Percentiles rank a stretch among this genome's conserved stretches.
Conservation (phyloP, 2,113 vertebrate species). For the Entosphenus tridentatus region DNA sequence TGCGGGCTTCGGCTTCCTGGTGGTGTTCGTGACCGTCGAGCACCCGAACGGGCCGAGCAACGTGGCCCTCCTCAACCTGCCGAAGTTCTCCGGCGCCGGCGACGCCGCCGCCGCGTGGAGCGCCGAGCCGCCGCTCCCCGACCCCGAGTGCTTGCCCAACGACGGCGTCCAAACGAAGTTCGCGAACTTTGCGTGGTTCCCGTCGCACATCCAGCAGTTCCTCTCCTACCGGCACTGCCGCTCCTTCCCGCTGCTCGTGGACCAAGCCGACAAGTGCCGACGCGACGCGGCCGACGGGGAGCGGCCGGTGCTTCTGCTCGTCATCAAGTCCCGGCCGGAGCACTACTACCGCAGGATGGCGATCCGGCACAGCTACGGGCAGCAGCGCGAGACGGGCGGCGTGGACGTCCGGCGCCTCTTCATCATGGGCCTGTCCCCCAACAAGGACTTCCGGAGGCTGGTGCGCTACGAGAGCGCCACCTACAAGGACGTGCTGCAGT, state of each 20-base stretch:
- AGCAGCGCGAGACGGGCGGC: constrained; percentile 21
- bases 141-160: too few species aligned
- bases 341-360: constrained; percentile 42
- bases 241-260: constrained; percentile 27
- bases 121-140: too few species aligned
- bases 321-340: constrained; percentile 35
- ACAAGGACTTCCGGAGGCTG: constrained; percentile 23
- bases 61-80: too few species aligned
- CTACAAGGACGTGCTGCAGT: constrained; percentile 41
- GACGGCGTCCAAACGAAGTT: constrained; percentile 8
- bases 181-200: constrained; percentile 21
- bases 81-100: too few species aligned
- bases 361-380: constrained; percentile 53
- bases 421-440: constrained; percentile 18
- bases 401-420: constrained; percentile 29
- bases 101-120: too few species aligned
- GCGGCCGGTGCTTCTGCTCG: constrained; percentile 37
- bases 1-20: too few species aligned
- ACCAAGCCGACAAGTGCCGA: constrained; percentile 22
- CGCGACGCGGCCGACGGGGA: constrained; percentile 10
- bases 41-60: too few species aligned
- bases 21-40: too few species aligned
- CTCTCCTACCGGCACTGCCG: constrained; percentile 35
- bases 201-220: constrained; percentile 25
- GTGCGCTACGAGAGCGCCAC: constrained; percentile 26